Conservation (phyloP, 2,888 invertebrate species). For the Elysia crispata region DNA sequence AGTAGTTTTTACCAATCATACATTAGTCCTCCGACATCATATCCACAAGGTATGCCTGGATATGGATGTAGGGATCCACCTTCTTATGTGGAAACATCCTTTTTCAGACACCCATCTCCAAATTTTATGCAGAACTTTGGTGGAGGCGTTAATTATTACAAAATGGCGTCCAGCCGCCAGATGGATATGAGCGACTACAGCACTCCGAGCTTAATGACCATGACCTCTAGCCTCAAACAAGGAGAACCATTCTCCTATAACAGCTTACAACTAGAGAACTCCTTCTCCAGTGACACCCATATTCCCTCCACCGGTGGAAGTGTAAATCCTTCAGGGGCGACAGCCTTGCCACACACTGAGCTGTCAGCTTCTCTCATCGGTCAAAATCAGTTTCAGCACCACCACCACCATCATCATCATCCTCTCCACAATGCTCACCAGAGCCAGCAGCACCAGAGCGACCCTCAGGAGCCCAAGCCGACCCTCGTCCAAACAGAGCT, state of each 20-base stretch:
- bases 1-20: constrained; percentile 28
- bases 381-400: neutral
- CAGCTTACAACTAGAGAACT: neutral
- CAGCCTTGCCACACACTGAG: neutral
- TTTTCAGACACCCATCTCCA: constrained; percentile 26
- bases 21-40: neutral
- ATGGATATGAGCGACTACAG: constrained; percentile 12
- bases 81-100: constrained; percentile 27
- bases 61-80: constrained; percentile 37
- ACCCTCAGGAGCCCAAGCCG: neutral
- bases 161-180: constrained; percentile 29
- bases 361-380: neutral
- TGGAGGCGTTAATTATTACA: constrained; percentile 29
- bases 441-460: neutral
- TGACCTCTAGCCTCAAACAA: neutral
- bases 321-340: neutral
- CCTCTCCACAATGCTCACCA: neutral
- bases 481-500: no score
- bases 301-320: neutral
- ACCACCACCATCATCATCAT: constrained; percentile 24
- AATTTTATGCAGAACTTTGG: constrained; percentile 11
- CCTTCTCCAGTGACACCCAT: neutral
- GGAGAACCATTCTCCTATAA: neutral
- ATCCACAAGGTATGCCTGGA: constrained; percentile 4
- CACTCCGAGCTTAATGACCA: neutral